Base-by-base conservation (phyloP, 2,888 invertebrate genomes). In the Limnephilus marmoratus region DNA sequence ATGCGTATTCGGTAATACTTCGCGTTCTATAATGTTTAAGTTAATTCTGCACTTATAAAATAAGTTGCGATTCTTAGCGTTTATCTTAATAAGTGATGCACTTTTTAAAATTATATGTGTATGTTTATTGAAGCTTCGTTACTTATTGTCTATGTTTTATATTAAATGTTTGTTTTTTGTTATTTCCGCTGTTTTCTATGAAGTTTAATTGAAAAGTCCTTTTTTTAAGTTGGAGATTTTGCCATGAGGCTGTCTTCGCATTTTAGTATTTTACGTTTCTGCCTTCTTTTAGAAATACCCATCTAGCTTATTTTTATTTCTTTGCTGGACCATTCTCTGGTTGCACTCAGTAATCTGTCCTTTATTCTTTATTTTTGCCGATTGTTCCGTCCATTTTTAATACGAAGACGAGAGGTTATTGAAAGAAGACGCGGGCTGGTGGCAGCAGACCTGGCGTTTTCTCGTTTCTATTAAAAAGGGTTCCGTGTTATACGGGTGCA, bases 381-480 rank as follows among this genome's bases (percentile, higher is more conserved):
- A 83, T 83, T 83, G 83, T 83, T 83, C 83, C 37, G 83, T 83
- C 83, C 83, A 34, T 37, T 83, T 83, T 83, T 83, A 83, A 83
- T 37, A 83, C 83, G 37, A 83, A 83, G 83, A 83, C 37, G 83
- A 83, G 83, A 34, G 37, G 83, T 34, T 83, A 83, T 83, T 83
- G 37, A n/a, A 83, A 37, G 37, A 18, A 83, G 31, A 13, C 18
- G 37, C 37, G 83, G 24, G 24, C 24, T 18, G 83, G 68, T 68
- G 68, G 37, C 37, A 37, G 83, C 37, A 37, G 24, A 83, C 37
- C 37, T 83, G 37, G n/a, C 37, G 37, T 83, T 83, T 83, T 83
- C 83, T 37, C 37, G 24, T 83, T 83, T 83, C 83, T 83, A 24
- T 24, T 83, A 83, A 68, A 68, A 83, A 83, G 1, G 34, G 24